Evolutionary conservation across 2,797 vertebrate genomes (phyloP), one percentile per base, ranked within the genome.

Genomic region (Xiphorhynchus erythropygius): DNA sequence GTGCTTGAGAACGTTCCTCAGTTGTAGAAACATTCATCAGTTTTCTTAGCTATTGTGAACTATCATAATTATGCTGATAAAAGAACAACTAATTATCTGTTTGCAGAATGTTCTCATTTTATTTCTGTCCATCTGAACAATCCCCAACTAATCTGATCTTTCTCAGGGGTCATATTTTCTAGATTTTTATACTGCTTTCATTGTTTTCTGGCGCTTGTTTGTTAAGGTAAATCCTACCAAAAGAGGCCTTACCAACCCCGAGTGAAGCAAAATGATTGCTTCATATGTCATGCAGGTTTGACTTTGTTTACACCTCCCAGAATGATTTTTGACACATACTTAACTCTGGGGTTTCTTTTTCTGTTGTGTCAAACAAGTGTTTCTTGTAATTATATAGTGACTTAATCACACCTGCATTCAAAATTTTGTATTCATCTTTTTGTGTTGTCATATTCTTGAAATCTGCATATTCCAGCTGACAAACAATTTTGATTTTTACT

Each of bases 81-180:
- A 80, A 60, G 23, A 24, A 88, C 56, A 93, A 30, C 21, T 83
- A 90, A 93, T 91, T 85, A 44, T 46, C 33, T 53, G 65, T 80
- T 77, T 80, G 52, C 39, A 87, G 18, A 18, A 52, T 68, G 49
- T 94, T 89, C 83, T 88, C 69, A 47, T 5, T 65, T 53, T 88
- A 63, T 83, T 94, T 91, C 68, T 44, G 49, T 67, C 47, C 32
- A 32, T 70, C 49, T 56, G 41, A 93, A 74, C 24, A 67, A 52
- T 11, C 2, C 2, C 2, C 22, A 55, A 15, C 49, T 81, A 1
- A 11, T 23, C 33, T 37, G 6, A 35, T 67, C 27, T 77, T 74
- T 85, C 49, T 74, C 25, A n/a, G 5, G 18, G 21, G 10, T 44
- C 13, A 11, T 27, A 30, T 46, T 77, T 87, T 41, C 46, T 35